phyloP scores from a whole-genome alignment of 2,888 invertebrate genomes.

The Brachyptera risi region DNA sequence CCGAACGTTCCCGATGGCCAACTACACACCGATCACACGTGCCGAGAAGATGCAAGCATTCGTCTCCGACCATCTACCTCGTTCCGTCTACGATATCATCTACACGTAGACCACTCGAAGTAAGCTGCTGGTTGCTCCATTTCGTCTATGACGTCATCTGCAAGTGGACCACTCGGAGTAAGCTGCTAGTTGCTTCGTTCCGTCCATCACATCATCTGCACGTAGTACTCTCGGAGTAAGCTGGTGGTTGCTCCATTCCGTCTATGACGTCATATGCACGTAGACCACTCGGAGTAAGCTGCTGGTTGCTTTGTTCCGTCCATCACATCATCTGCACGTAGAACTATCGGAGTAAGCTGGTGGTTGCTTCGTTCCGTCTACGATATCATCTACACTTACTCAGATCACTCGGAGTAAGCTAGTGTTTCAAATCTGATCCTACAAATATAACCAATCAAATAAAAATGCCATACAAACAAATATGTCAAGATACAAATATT shows the following conservation, averaged over 20 bases:
- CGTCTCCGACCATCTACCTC: slow-evolving; percentile 75
- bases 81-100: slow-evolving; percentile 74
- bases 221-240: background rate
- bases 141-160: slow-evolving; percentile 78
- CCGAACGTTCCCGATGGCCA: slow-evolving; percentile 76
- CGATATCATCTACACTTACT: background rate
- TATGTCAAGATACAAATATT: too few species aligned
- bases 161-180: too few species aligned
- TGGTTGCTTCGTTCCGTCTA: background rate
- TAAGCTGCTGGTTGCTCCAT: slow-evolving; percentile 63
- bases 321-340: background rate
- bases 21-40: slow-evolving; percentile 78
- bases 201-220: background rate
- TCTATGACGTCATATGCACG: background rate
- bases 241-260: background rate
- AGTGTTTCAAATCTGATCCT: too few species aligned
- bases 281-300: background rate
- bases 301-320: background rate
- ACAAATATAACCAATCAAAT: too few species aligned
- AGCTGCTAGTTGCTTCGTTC: background rate
- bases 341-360: too few species aligned
- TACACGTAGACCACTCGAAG: slow-evolving; percentile 53
- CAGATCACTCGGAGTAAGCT: too few species aligned
- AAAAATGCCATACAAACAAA: too few species aligned
- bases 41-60: slow-evolving; percentile 75